These are phyloP conservation scores for Tarsius wallacei DNA, from an alignment of 2,797 vertebrate genomes.

Conservation along the genomic window DNA sequence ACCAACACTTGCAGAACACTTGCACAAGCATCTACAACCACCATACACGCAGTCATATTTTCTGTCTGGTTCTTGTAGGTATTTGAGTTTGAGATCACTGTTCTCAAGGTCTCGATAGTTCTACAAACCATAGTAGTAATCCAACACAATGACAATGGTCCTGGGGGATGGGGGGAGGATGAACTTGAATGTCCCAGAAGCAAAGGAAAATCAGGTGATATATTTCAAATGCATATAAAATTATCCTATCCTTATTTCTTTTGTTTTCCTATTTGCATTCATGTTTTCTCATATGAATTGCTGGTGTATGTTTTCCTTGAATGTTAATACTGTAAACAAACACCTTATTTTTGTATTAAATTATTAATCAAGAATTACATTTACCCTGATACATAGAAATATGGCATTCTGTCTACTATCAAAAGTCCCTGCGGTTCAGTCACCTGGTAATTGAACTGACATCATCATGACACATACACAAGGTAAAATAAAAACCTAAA, in stretches of 20 bases:
- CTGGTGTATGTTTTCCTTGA: constrained; percentile 73
- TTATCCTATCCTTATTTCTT: constrained; percentile 72
- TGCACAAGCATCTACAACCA: fast-evolving
- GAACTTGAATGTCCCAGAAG: constrained; percentile 23
- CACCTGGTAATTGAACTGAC: neutral
- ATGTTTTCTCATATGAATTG: constrained; percentile 79
- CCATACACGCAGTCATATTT: neutral
- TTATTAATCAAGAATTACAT: constrained; percentile 80
- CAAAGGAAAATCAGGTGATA: constrained; percentile 55
- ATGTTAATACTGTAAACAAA: constrained; percentile 83
- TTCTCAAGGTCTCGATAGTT: neutral
- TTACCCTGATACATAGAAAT: constrained; percentile 52
- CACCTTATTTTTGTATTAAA: constrained; percentile 76
- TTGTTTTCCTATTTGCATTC: constrained; percentile 69
- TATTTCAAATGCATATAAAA: constrained; percentile 62
- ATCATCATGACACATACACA: neutral
- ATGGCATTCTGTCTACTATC: neutral
- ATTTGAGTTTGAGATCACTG: neutral
- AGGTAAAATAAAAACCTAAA: neutral
- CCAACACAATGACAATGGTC: neutral
- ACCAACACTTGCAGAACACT: neutral
- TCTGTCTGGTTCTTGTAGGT: neutral
- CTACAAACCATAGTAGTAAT: neutral
- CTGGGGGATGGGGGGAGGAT: neutral
- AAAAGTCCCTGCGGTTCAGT: neutral